A percentile compares a stretch with the other conserved stretches of the same genome.
Conservation (phyloP, 2,888 invertebrate species). For the Branchinecta sandiegonensis region DNA sequence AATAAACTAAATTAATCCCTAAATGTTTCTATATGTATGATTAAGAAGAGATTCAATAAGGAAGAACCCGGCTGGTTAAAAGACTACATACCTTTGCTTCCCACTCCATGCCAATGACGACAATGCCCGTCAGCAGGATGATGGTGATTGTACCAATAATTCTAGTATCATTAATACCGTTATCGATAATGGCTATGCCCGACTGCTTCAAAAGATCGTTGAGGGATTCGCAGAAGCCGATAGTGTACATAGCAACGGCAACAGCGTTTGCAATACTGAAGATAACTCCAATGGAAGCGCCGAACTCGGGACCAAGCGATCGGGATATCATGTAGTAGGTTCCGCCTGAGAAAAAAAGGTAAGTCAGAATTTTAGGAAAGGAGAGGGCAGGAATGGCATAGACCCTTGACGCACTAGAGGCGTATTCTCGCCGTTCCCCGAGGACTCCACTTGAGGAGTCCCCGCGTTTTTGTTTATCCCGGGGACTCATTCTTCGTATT, state of each 20-base stretch:
- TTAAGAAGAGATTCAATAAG: too few species aligned
- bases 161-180: conserved; percentile 36
- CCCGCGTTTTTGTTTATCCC: too few species aligned
- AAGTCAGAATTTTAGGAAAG: too few species aligned
- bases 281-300: conserved; percentile 24
- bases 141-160: conserved; percentile 39
- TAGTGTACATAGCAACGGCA: conserved; percentile 43
- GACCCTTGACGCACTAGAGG: too few species aligned
- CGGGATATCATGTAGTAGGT: conserved; percentile 43
- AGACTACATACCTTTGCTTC: conserved; percentile 38
- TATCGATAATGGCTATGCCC: conserved; percentile 27
- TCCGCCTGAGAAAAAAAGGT: conserved; percentile 40
- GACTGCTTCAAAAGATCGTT: conserved; percentile 29
- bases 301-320: conserved; percentile 25
- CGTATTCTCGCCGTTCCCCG: too few species aligned
- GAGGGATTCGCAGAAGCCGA: conserved; percentile 46
- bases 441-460: too few species aligned
- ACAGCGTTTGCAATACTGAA: conserved; percentile 32
- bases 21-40: too few species aligned
- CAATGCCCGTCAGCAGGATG: conserved; percentile 38
- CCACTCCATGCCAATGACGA: conserved; percentile 43
- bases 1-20: too few species aligned
- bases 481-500: too few species aligned
- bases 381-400: too few species aligned
- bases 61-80: not conserved